These are phyloP conservation scores for Amblyopsis hoosieri DNA, from an alignment of 2,797 vertebrate genomes.

Conservation along the genomic window DNA sequence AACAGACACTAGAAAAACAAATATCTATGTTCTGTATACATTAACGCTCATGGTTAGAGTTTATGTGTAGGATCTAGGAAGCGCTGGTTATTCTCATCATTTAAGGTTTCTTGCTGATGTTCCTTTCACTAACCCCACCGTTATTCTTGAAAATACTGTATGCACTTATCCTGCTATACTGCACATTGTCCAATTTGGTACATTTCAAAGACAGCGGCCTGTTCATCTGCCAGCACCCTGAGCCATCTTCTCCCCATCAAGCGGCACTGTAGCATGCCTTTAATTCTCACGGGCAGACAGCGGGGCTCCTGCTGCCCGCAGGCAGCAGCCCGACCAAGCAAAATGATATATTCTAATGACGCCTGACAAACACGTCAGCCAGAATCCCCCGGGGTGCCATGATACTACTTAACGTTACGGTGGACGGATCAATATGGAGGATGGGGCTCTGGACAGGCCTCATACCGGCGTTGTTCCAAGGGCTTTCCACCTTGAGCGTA, in stretches of 20 bases:
- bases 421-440: constrained; percentile 72
- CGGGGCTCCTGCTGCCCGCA: constrained; percentile 42
- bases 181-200: constrained; percentile 24
- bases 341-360: constrained; percentile 77
- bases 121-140: too few species aligned
- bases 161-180: constrained; percentile 24
- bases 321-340: constrained; percentile 57
- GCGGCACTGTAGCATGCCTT: constrained; percentile 35
- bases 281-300: constrained; percentile 44
- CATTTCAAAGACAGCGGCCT: constrained; percentile 15
- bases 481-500: constrained; percentile 26
- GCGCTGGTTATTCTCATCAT: too few species aligned
- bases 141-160: constrained; percentile 9
- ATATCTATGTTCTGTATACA: too few species aligned
- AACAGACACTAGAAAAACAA: too few species aligned
- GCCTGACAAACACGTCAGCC: constrained; percentile 75
- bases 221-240: not conserved
- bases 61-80: too few species aligned
- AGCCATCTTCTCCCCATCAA: constrained; percentile 43
- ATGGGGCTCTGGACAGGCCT: constrained; percentile 56
- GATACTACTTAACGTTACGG: constrained; percentile 78
- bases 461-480: constrained; percentile 24
- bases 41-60: too few species aligned
- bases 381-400: constrained; percentile 77
- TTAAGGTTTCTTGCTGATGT: too few species aligned